phyloP scores from a whole-genome alignment of 2,797 vertebrate genomes.

The Pempheris klunzingeri region DNA sequence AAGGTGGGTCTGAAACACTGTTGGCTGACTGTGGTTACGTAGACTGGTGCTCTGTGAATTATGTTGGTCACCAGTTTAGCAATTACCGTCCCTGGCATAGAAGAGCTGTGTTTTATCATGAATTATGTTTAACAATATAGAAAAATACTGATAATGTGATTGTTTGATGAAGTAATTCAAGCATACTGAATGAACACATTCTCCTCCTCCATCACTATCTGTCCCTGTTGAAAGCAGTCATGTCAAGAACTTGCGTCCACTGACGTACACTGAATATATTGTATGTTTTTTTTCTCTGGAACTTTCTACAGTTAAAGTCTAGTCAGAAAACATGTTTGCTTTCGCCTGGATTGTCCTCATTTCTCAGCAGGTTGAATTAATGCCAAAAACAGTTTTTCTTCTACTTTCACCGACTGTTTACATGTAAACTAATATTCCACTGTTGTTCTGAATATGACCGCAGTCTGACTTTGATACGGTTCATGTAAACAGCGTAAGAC shows the following conservation, averaged over 20 bases:
- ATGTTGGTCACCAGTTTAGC: neutral
- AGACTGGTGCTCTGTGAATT: neutral
- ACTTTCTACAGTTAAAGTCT: neutral
- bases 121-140: too few species aligned
- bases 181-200: too few species aligned
- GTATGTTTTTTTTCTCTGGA: neutral
- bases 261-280: neutral
- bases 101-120: neutral
- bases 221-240: neutral
- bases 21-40: slow-evolving; percentile 18
- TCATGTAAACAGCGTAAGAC: too few species aligned
- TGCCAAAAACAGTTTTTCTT: neutral
- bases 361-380: neutral
- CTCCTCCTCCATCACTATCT: neutral
- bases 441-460: too few species aligned
- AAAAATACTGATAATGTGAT: too few species aligned
- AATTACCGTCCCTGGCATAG: neutral
- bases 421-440: too few species aligned
- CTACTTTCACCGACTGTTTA: too few species aligned
- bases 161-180: too few species aligned
- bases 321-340: neutral
- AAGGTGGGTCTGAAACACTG: slow-evolving; percentile 86
- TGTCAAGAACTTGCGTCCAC: neutral
- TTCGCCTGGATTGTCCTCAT: neutral
- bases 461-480: too few species aligned